Evolutionary conservation across 2,113 vertebrate genomes (phyloP), one percentile per base, ranked within the genome.

Genomic region (Erpornis zantholeuca): DNA sequence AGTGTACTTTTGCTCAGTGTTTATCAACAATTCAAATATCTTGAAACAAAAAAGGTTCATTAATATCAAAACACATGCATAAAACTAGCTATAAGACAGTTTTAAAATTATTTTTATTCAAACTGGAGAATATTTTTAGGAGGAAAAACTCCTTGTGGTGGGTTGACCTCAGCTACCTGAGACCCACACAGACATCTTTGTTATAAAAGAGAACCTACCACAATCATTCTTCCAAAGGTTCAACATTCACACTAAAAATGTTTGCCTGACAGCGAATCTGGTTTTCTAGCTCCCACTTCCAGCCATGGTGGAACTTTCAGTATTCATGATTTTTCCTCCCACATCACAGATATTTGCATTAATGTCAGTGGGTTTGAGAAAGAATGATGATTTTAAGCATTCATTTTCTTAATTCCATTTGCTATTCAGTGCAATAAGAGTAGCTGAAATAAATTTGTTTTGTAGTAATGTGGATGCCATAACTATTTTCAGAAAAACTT

Each of bases 331-430:
- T 85, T 56, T 79, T 84, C 36, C 42, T 85, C 49, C 36, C 77
- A 54, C 20, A 61, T 68, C 15, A 86, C 14, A 12, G 18, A 53
- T 84, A 92, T 89, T 49, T 87, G 44, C 77, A 95, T 76, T 82
- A 68, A 45, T 52, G 63, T 42, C 87, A 91, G 35, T 7, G 10
- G 3, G 2, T 40, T 82, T 80, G 76, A 88, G 38, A 91, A 85
- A 72, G 61, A 91, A 82, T 66, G 9, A 87, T 31, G 13, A 4
- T 64, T 91, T 89, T 82, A 82, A 77, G 63, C 38, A 69, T 80
- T 90, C 15, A 69, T 77, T 82, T 94, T 77, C 81, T 80, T 85
- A 80, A 91, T 95, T 95, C 73, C 33, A 63, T 76, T 90, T 77
- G 27, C 24, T 65, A 85, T 82, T 80, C 12, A 9, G 16, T 54